Conservation (phyloP, 1,140 invertebrate species). For the Drosophila murphyi region DNA sequence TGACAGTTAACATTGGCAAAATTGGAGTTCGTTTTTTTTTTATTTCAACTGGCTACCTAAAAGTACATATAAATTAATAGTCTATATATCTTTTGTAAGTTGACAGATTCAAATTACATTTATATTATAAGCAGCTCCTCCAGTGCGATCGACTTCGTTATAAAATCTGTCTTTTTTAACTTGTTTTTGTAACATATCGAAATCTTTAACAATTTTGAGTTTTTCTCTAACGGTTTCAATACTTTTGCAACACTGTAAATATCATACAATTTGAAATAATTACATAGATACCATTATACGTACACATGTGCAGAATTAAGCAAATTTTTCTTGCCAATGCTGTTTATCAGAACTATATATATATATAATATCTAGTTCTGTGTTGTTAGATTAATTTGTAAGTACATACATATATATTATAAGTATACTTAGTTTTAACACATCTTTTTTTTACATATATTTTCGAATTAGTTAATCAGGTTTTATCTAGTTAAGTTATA, state of each 20-base stretch:
- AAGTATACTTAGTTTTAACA: conserved; percentile 8
- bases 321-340: conserved; percentile 54
- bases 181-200: conserved; percentile 2
- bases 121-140: conserved; percentile 2
- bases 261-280: conserved; percentile 62
- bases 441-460: conserved; percentile 18
- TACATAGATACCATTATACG: conserved; percentile 65
- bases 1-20: conserved; percentile 74
- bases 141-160: conserved; percentile 8
- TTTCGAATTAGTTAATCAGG: conserved; percentile 9
- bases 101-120: conserved; percentile 10
- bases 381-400: conserved; percentile 26
- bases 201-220: conserved; percentile 37
- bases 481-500: conserved; percentile 18
- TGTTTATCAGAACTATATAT: conserved; percentile 29
- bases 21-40: conserved; percentile 49
- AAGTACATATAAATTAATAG: conserved; percentile 2
- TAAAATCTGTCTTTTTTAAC: conserved; percentile 14
- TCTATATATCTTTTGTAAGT: conserved; percentile 7
- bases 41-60: conserved; percentile 32
- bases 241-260: conserved; percentile 14
- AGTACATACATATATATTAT: conserved; percentile 23
- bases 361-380: conserved; percentile 8
- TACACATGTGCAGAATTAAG: conserved; percentile 55
- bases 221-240: conserved; percentile 22